Conservation (phyloP, 2,797 vertebrate genomes). For the Otolemur crassicaudatus region DNA sequence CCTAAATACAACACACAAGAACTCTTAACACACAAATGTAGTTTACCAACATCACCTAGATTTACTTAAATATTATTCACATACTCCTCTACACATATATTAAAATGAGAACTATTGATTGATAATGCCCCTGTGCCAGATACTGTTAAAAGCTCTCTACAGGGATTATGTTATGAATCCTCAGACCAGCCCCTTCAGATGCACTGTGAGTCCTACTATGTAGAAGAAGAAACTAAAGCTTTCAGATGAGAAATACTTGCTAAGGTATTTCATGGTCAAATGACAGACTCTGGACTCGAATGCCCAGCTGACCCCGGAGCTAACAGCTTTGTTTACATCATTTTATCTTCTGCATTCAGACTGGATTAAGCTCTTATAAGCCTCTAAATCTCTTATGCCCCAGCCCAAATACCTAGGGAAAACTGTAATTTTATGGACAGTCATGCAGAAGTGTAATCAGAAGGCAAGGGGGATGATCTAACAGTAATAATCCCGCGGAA, state of each 20-base stretch:
- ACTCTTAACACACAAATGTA: background rate
- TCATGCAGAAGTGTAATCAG: background rate
- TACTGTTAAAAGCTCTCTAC: background rate
- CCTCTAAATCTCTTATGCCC: background rate
- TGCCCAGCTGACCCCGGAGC: background rate
- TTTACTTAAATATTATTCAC: background rate
- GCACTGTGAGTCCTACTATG: background rate
- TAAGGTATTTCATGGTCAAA: background rate
- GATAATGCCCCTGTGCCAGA: background rate
- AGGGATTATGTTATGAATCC: background rate
- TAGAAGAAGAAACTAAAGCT: background rate
- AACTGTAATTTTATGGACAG: background rate
- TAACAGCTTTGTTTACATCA: background rate
- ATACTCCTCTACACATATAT: background rate
- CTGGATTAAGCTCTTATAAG: background rate
- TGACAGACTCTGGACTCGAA: background rate
- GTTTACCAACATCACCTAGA: background rate
- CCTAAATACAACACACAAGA: background rate
- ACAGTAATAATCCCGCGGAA: background rate
- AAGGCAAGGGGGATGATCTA: background rate
- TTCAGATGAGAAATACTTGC: background rate
- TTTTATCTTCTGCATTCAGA: slow-evolving; percentile 14
- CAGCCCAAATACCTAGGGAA: background rate
- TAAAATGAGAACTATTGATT: background rate
- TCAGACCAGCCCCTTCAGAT: background rate